These are phyloP conservation scores for Subanguina moxae DNA, from an alignment of 1,140 invertebrate genomes.

Conservation along the genomic window DNA sequence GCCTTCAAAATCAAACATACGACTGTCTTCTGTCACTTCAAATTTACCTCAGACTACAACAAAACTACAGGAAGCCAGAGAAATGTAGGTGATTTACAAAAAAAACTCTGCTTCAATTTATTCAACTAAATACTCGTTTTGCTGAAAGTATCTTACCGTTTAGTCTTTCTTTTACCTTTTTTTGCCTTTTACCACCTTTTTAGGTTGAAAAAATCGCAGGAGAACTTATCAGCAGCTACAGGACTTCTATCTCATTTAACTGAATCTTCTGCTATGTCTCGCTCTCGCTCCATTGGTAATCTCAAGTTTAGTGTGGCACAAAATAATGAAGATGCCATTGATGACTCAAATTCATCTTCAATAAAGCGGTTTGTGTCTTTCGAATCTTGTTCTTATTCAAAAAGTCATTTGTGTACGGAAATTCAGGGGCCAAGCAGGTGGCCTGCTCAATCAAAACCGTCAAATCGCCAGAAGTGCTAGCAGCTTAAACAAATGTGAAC, in stretches of 20 bases:
- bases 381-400: background rate
- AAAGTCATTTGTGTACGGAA: too few relatives aligned
- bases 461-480: constrained; percentile 42
- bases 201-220: constrained; percentile 34
- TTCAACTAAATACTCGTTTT: too few relatives aligned
- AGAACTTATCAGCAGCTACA: constrained; percentile 29
- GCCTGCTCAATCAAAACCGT: constrained; percentile 22
- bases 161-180: background rate
- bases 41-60: background rate
- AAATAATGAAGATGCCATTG: constrained; percentile 12
- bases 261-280: constrained; percentile 30
- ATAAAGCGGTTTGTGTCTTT: background rate
- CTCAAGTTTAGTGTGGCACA: constrained; percentile 21
- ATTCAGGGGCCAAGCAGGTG: constrained; percentile 12
- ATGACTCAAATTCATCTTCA: background rate
- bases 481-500: constrained; percentile 17
- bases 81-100: background rate
- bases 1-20: constrained; percentile 1
- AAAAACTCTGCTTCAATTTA: too few relatives aligned
- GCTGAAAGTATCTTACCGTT: too few relatives aligned
- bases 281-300: constrained; percentile 49
- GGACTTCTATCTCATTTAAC: background rate
- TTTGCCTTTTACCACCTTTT: background rate
- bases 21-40: background rate
- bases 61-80: constrained; percentile 7